A percentile compares a stretch with the other conserved stretches of the same genome.
These are phyloP conservation scores for Sebastolobus alascanus DNA, from an alignment of 2,797 vertebrate species.

Conservation along the genomic window DNA sequence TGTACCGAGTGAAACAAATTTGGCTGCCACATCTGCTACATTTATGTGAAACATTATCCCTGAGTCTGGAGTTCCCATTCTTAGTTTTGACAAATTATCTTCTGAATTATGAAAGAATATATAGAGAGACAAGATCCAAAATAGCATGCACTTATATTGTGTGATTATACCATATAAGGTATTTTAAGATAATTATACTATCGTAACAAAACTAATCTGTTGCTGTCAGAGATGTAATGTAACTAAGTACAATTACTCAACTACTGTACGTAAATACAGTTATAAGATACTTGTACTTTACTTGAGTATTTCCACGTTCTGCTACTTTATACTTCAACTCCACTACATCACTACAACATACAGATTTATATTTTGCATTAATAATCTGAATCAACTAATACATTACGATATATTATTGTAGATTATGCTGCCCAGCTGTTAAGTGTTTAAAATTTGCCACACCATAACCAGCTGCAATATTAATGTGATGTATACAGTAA, in stretches of 20 bases:
- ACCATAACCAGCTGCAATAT: too few species aligned
- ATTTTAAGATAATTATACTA: background rate
- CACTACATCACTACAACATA: too few species aligned
- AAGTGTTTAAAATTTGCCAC: too few species aligned
- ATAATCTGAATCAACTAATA: too few species aligned
- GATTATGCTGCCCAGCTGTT: too few species aligned
- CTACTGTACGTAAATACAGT: too few species aligned
- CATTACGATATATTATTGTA: rapidly evolving
- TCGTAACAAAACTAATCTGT: background rate
- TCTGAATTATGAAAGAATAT: background rate
- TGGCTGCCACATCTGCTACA: background rate
- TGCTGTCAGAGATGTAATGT: too few species aligned
- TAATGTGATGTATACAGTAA: too few species aligned
- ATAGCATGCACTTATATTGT: background rate
- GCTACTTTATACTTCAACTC: too few species aligned
- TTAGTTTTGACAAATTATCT: background rate
- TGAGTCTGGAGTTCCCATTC: background rate
- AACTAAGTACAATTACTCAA: too few species aligned
- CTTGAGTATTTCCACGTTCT: too few species aligned
- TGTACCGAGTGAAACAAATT: background rate
- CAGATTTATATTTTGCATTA: rapidly evolving
- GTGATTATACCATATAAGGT: background rate
- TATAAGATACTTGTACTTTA: too few species aligned
- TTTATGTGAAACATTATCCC: background rate
- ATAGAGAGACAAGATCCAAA: background rate